Evolutionary conservation across 2,888 invertebrate species (phyloP), one percentile per base, ranked within the genome.

Genomic region (Pyrocoelia pectoralis): DNA sequence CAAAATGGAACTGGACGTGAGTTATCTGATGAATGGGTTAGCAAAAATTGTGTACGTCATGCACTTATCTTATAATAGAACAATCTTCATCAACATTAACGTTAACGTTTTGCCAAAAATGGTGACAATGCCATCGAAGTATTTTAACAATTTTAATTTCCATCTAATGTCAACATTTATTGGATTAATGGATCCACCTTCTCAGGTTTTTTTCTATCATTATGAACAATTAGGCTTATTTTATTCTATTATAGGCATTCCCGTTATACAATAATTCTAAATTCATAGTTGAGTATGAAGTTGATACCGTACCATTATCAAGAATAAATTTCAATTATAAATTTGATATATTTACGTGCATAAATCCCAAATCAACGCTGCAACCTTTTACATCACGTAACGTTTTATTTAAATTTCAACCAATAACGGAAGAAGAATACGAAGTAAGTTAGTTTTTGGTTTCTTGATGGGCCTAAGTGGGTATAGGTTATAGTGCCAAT

Each of bases 231-330:
- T 33, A 33, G 3, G 8, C 9, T n/a, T 33, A n/a, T 2, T 33
- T 33, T 3, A 33, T n/a, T 10, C 1, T 1, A 10, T 18, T 29
- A 3, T 38, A 83, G 78, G 71, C 75, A 13, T 79, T 76, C 67
- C 83, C 82, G 80, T 63, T 83, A 13, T 78, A 80, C 62, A 83
- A 83, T 61, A 78, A 79, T 60, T 77, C 79, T 1, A 66, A 63
- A 24, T 61, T 71, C 1, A 52, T 68, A 14, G 71, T 79, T 9
- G 56, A 70, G 1, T 81, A 77, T 56, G 65, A 70, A 1, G 41
- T 82, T 29, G 72, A 80, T 56, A 69, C 53, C 4, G 56, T 48
- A 33, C 67, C 73, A 8, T 51, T 81, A 6, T 24, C 66, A 9
- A 56, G 68, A 61, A 33, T 78, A n/a, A 80, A 80, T 63, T 65